phyloP scores from a whole-genome alignment of 2,888 invertebrate genomes.

The Nemoura dubitans region DNA sequence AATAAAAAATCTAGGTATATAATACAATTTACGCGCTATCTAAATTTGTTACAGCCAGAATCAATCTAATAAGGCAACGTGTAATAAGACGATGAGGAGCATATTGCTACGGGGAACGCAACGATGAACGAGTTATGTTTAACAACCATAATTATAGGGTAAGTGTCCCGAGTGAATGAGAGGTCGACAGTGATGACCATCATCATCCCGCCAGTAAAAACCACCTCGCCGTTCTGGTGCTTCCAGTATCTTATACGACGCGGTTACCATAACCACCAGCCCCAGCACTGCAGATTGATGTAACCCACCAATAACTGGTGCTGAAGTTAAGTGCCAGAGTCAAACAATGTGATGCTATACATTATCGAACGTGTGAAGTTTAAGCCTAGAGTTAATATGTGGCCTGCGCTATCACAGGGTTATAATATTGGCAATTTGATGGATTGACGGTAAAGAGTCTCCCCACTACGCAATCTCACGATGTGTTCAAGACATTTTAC shows the following conservation, averaged over 20 bases:
- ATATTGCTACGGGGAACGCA: neutral
- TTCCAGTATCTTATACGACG: neutral
- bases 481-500: constrained; percentile 8
- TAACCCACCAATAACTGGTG: constrained; percentile 25
- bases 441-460: neutral
- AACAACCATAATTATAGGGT: constrained; percentile 45
- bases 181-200: constrained; percentile 26
- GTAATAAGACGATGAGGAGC: neutral
- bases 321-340: neutral
- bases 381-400: neutral
- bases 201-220: neutral
- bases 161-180: constrained; percentile 39
- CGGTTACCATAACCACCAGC: neutral
- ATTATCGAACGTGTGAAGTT: constrained; percentile 30
- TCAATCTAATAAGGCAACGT: neutral
- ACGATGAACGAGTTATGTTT: constrained; percentile 31
- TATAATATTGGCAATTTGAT: neutral
- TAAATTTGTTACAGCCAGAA: neutral
- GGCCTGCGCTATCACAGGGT: neutral
- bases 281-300: constrained; percentile 5
- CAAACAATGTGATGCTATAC: constrained; percentile 17
- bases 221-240: neutral
- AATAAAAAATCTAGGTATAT: neutral
- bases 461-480: neutral
- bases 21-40: neutral